Evolutionary conservation across 2,797 vertebrate genomes (phyloP).

Genomic region (Sebastes itinus): DNA sequence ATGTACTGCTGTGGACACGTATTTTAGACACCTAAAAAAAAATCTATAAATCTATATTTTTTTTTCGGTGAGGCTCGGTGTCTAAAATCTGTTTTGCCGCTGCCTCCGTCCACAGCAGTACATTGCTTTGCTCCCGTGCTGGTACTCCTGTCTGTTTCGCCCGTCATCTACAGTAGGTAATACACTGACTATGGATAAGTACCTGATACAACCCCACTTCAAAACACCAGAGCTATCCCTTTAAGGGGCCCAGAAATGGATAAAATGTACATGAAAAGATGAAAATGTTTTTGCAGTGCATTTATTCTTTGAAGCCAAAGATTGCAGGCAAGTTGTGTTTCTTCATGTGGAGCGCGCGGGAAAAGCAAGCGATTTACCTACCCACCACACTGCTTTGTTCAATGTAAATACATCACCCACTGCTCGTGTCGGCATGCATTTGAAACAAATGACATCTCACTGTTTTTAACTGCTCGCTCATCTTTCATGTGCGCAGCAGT

Average conservation of each 20-base stretch:
- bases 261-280: not conserved
- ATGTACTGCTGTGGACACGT: too few species aligned
- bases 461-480: slow-evolving; percentile 45
- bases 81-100: too few species aligned
- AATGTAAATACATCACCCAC: slow-evolving; percentile 37
- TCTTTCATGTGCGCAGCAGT: slow-evolving; percentile 57
- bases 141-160: rapidly evolving
- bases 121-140: too few species aligned
- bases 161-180: too few species aligned
- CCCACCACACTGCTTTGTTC: slow-evolving; percentile 42
- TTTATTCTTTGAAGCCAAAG: not conserved
- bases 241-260: not conserved
- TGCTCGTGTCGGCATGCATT: not conserved
- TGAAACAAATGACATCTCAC: slow-evolving; percentile 44
- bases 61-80: too few species aligned
- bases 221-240: not conserved
- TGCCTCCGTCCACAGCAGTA: too few species aligned
- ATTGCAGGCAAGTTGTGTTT: slow-evolving; percentile 2
- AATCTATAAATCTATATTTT: too few species aligned
- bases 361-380: slow-evolving; percentile 25
- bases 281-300: not conserved
- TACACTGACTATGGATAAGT: too few species aligned
- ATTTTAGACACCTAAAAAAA: too few species aligned
- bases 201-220: not conserved
- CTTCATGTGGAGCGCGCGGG: not conserved